Percentiles rank a stretch among this genome's conserved stretches.
Evolutionary conservation across 2,888 invertebrate genomes (phyloP).

Genomic region (Andrena dorsata): DNA sequence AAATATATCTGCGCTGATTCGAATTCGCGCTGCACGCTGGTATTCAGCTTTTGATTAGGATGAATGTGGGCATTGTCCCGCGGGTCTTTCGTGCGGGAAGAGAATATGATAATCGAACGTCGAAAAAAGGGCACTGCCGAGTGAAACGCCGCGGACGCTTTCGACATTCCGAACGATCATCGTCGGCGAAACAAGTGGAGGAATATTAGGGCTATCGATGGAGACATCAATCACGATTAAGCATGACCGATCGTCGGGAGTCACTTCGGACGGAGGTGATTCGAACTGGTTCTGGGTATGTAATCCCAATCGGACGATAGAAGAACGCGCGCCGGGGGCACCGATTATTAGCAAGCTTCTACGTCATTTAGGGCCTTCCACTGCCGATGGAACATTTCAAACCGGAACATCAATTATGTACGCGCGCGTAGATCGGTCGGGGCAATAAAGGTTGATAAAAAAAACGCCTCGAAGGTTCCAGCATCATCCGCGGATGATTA

Average conservation of each 20-base stretch:
- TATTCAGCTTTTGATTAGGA: constrained; percentile 50
- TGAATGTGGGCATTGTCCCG: constrained; percentile 51
- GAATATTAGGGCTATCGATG: neutral
- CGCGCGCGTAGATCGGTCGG: neutral
- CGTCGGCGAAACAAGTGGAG: neutral
- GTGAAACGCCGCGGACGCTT: neutral
- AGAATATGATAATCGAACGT: neutral
- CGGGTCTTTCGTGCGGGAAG: neutral
- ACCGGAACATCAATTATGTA: constrained; percentile 26
- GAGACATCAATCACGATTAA: constrained; percentile 24
- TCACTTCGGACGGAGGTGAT: neutral
- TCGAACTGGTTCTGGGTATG: neutral
- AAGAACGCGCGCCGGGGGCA: neutral
- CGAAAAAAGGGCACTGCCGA: neutral
- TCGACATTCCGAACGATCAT: neutral
- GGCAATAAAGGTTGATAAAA: constrained; percentile 5
- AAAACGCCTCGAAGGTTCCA: constrained; percentile 14
- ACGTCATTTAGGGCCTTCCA: too few relatives aligned
- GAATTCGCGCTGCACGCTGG: constrained; percentile 29
- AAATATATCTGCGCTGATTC: constrained; percentile 36
- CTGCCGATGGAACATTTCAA: constrained; percentile 1
- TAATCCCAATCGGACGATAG: neutral
- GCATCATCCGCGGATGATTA: constrained; percentile 2
- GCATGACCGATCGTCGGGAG: neutral
- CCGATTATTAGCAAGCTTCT: constrained; percentile 2